Evolutionary conservation across 2,888 invertebrate species (phyloP).

Genomic region (Rhagonycha fulva): DNA sequence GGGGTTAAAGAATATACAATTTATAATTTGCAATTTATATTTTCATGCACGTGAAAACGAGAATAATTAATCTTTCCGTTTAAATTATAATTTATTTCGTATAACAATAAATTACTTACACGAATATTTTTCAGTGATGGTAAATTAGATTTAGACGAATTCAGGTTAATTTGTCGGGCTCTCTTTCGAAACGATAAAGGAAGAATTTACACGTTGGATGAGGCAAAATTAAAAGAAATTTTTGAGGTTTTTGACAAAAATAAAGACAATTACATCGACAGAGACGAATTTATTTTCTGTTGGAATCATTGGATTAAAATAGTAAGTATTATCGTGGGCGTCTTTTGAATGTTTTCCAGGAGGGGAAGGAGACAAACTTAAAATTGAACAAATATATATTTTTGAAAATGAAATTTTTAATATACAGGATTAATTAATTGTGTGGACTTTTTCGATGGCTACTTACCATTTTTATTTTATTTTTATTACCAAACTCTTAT

Average conservation of each 20-base stretch:
- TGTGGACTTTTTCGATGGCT: no score
- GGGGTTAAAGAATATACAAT: no score
- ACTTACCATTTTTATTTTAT: no score
- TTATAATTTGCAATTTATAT: no score
- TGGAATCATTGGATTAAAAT: slow-evolving; percentile 93
- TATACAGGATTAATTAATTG: no score
- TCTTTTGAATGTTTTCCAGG: neutral
- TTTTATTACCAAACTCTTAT: no score
- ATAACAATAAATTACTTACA: neutral
- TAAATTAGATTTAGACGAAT: slow-evolving; percentile 75
- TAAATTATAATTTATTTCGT: neutral
- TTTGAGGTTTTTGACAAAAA: slow-evolving; percentile 83
- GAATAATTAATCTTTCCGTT: neutral
- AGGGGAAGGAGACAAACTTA: neutral
- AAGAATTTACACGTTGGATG: slow-evolving; percentile 77
- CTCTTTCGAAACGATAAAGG: slow-evolving; percentile 86
- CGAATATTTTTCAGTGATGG: slow-evolving; percentile 66
- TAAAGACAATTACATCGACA: slow-evolving; percentile 75
- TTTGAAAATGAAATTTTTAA: neutral
- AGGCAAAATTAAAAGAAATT: slow-evolving; percentile 72
- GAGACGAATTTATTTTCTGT: slow-evolving; percentile 82
- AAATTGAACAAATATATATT: neutral
- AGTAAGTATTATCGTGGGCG: slow-evolving; percentile 58
- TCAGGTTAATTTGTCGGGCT: slow-evolving; percentile 80
- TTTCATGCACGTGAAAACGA: neutral